These are phyloP conservation scores for Labeo calbasu DNA, from an alignment of 2,797 vertebrate genomes.

Conservation along the genomic window DNA sequence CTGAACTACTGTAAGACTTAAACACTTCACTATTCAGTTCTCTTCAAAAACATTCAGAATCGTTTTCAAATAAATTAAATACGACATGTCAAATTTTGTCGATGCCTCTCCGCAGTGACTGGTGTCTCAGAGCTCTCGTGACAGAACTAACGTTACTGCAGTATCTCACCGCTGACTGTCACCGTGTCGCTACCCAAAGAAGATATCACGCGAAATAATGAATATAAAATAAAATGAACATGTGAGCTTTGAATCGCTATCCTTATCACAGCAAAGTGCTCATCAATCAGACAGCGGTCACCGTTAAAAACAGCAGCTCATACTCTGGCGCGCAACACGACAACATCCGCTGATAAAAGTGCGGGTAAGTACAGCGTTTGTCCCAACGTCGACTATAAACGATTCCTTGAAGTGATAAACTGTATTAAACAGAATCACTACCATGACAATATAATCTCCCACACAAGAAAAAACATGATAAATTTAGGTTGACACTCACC, in stretches of 20 bases:
- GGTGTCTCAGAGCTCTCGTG: neutral
- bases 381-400: neutral
- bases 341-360: conserved; percentile 52
- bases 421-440: neutral
- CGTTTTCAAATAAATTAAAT: neutral
- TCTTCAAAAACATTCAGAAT: neutral
- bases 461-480: neutral
- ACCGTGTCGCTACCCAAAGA: neutral
- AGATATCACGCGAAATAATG: neutral
- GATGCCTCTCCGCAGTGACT: neutral
- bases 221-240: neutral
- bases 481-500: conserved; percentile 68
- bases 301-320: conserved; percentile 25
- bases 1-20: neutral
- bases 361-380: conserved; percentile 35
- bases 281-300: neutral
- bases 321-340: conserved; percentile 1
- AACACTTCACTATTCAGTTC: neutral
- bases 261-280: neutral
- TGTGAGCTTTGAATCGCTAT: neutral
- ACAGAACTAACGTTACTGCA: conserved; percentile 3
- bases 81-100: neutral
- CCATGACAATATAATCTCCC: neutral
- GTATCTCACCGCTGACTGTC: neutral
- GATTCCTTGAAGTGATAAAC: neutral